Evolutionary conservation across 2,797 vertebrate species (phyloP), one percentile per base, ranked within the genome.

Genomic region (Huso huso): DNA sequence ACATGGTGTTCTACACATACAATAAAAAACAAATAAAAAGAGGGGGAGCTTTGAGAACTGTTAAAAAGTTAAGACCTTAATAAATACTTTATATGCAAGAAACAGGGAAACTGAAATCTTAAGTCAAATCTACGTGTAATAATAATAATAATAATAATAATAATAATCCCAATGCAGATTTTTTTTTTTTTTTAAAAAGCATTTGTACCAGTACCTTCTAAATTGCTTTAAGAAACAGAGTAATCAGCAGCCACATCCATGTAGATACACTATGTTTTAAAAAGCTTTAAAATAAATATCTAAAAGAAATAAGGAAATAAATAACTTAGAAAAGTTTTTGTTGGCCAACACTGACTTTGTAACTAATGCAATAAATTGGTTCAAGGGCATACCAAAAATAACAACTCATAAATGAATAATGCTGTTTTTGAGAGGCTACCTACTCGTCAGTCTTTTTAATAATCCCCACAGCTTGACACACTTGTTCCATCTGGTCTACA

Each of bases 381-480:
- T 90, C 88, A 92, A 92, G 90, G 90, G 85, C 89, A 85, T 77
- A 75, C 78, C 82, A 84, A 82, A 86, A 86, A 82, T 84, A 83
- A 84, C 84, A 77, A 83, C 80, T 88, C 88, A 88, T 88, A 85
- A 84, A 91, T 91, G 89, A 91, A 91, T 91, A 90, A 91, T 89
- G 85, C 67, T 74, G 84, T 76, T 78, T 90, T 88, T 90, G 87
- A 84, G 84, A 87, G 84, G 89, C 89, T 88, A 88, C 79, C 76
- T 83, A 87, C 84, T 90, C 88, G 86, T 90, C 88, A 88, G 86
- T 90, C 89, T 90, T 90, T 89, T 90, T 88, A 89, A 89, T 90
- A 89, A 90, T 90, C 90, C 86, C 88, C 87, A 89, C 89, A 90
- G 90, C 88, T 90, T 90, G 88, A 89, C 90, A 84, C 84, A 86